phyloP scores from a whole-genome alignment of 2,113 vertebrate genomes.

The Taurulus bubalis region DNA sequence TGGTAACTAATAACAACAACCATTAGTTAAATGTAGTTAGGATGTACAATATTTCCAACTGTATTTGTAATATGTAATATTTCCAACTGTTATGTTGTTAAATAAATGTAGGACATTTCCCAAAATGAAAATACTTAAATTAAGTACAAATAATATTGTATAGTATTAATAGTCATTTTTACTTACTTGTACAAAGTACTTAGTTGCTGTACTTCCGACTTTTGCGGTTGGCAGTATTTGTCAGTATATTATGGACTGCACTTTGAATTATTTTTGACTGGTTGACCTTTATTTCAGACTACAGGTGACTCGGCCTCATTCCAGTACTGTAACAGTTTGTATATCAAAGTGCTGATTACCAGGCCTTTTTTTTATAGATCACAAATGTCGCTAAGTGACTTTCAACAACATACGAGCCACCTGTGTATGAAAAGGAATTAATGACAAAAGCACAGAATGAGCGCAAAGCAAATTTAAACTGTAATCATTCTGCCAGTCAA shows the following conservation, averaged over 20 bases:
- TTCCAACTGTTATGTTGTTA: background rate
- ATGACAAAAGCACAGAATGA: slow-evolving; percentile 29
- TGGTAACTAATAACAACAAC: background rate
- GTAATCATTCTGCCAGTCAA: slow-evolving; percentile 49
- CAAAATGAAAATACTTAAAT: background rate
- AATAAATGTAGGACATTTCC: background rate
- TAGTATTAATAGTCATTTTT: background rate
- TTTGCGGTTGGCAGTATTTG: background rate
- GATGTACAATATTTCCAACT: background rate
- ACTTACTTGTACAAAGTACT: background rate
- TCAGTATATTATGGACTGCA: background rate
- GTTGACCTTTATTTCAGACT: background rate
- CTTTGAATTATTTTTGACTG: background rate
- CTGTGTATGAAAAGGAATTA: slow-evolving; percentile 42
- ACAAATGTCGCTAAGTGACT: slow-evolving; percentile 37
- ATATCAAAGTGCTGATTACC: slow-evolving; percentile 27
- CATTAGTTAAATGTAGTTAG: background rate
- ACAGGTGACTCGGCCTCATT: background rate
- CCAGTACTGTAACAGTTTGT: background rate
- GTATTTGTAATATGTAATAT: too few species aligned
- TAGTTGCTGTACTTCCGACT: background rate
- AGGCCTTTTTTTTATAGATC: background rate
- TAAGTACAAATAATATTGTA: background rate
- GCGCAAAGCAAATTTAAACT: slow-evolving; percentile 12
- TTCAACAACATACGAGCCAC: slow-evolving; percentile 33